These are phyloP conservation scores for Clupea harengus DNA, from an alignment of 2,113 vertebrate genomes.

Conservation along the genomic window DNA sequence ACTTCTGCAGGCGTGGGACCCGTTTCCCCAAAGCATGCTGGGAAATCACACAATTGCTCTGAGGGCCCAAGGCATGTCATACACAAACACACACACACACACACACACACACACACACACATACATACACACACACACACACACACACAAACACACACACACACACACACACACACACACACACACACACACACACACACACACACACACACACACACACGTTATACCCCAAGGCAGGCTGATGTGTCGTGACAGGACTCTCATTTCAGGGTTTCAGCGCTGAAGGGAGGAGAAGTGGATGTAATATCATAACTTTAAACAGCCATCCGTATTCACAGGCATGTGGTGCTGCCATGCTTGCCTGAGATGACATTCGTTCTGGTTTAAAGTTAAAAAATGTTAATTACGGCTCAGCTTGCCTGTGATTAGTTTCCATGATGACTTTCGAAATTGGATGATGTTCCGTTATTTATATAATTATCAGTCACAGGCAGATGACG, in stretches of 20 bases:
- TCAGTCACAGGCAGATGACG: background rate
- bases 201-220: too few relatives aligned
- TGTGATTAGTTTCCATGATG: slow-evolving; percentile 5
- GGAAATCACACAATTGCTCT: background rate
- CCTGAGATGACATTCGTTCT: background rate
- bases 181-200: too few relatives aligned
- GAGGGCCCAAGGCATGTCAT: too few relatives aligned
- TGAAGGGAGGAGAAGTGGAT: background rate
- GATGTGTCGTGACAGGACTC: background rate
- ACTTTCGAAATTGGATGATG: background rate
- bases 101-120: too few relatives aligned
- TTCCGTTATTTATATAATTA: slow-evolving; percentile 10
- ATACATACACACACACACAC: too few relatives aligned
- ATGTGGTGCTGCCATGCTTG: background rate
- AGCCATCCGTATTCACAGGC: background rate
- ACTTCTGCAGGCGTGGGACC: too few relatives aligned
- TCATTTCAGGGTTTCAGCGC: background rate
- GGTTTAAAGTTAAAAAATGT: background rate
- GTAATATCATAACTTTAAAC: background rate
- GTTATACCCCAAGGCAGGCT: background rate
- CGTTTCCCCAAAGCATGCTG: background rate
- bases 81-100: too few relatives aligned
- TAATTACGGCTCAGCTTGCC: background rate
- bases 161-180: too few relatives aligned
- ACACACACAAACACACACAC: too few relatives aligned